Evolutionary conservation across 2,797 vertebrate species (phyloP).

Genomic region (Fratercula arctica): DNA sequence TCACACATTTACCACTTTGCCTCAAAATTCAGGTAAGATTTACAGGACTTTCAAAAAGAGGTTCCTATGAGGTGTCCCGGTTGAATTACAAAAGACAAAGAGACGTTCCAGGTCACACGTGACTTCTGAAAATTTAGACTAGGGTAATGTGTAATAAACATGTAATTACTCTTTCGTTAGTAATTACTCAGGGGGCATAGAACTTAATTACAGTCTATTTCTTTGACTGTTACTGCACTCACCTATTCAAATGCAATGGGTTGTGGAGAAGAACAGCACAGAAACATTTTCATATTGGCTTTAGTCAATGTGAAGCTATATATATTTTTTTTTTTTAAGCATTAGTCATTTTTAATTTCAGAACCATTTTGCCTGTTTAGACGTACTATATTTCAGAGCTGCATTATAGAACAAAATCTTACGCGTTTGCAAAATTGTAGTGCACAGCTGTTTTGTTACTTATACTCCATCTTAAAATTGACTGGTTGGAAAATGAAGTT

Average conservation of each 20-base stretch:
- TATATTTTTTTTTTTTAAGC: background rate
- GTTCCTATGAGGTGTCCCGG: background rate
- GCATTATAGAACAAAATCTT: conserved; percentile 20
- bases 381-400: background rate
- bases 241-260: background rate
- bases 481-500: conserved; percentile 62
- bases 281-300: background rate
- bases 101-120: background rate
- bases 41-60: background rate
- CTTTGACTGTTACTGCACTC: background rate
- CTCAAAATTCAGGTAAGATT: background rate
- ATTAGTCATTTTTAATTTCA: conserved; percentile 40
- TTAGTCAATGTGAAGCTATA: background rate
- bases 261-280: background rate
- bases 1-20: background rate
- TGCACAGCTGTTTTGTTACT: conserved; percentile 37
- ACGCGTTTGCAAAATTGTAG: conserved; percentile 43
- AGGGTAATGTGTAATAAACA: background rate
- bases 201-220: background rate
- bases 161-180: background rate
- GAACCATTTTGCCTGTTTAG: conserved; percentile 37
- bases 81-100: background rate
- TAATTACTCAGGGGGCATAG: background rate
- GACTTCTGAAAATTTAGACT: background rate
- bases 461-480: conserved; percentile 41